Base-by-base conservation (phyloP, 2,888 invertebrate genomes). In the Spodoptera littoralis region DNA sequence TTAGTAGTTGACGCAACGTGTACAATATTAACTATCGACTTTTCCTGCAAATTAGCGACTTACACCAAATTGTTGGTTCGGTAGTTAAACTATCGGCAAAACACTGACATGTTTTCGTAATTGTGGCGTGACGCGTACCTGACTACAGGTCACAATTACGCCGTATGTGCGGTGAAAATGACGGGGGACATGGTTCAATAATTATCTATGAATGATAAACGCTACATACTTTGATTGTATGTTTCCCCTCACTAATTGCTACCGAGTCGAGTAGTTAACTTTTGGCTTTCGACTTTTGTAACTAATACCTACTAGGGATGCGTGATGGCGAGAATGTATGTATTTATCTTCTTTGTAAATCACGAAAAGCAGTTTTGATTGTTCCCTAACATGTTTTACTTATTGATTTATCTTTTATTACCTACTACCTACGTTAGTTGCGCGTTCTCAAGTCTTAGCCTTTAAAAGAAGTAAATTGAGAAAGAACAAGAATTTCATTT, bases 51-150 rank as follows among this genome's bases (percentile, higher is more conserved):
- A 53, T 46, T 56, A 53, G 27, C n/a, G 41, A 58, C 42, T 30
- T 11, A 41, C 50, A 47, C 30, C 47, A 13, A 60, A 57, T 58
- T 45, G 42, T 53, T 18, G 51, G 54, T 11, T 55, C 53, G 48
- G 42, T 36, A 43, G 70, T 64, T 50, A 61, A 42, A 51, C 11
- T 67, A 69, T 73, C 55, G 70, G 71, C 78, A 83, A 83, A 86
- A 85, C 77, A 81, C 76, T 83, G 83, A 85, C 91, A 91, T 90
- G 85, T 91, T 90, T 89, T 84, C 61, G 82, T 90, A 90, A 90
- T 87, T 85, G 87, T 86, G 80, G 89, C 87, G 84, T 87, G 86
- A 84, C 86, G 81, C 72, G 57, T 76, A 36, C 36, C 36, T 36
- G 36, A 36, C 36, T 36, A 71, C 69, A 77, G 79, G 78, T 78